These are phyloP conservation scores for Prunella strophiata DNA, from an alignment of 2,797 vertebrate genomes.

Conservation along the genomic window DNA sequence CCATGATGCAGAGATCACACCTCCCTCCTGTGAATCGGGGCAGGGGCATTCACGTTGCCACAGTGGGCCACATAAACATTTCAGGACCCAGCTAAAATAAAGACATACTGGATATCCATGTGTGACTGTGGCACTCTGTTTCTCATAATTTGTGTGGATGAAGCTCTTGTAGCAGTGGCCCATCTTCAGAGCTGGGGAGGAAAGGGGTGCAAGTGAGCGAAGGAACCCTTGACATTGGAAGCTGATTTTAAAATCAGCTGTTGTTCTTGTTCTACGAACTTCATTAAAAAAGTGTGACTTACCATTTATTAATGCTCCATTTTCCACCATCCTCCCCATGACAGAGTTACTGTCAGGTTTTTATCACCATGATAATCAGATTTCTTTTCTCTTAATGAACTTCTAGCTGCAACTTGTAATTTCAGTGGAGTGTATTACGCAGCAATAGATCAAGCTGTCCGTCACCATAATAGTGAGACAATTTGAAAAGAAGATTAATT, in stretches of 20 bases:
- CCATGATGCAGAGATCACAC: neutral
- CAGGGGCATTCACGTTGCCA: accelerated
- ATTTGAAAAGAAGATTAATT: neutral
- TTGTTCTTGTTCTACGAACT: neutral
- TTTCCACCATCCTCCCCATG: neutral
- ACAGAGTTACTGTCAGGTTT: neutral
- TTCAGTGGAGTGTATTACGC: neutral
- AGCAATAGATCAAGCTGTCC: neutral
- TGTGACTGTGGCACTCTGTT: neutral
- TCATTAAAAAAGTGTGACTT: neutral
- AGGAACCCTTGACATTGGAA: neutral
- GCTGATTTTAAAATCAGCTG: neutral
- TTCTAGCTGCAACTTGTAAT: neutral
- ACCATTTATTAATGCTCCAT: neutral
- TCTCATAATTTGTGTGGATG: neutral
- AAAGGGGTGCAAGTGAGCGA: neutral
- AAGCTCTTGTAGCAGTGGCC: neutral
- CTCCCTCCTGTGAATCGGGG: accelerated
- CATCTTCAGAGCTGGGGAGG: neutral
- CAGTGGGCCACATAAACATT: neutral
- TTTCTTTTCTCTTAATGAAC: neutral
- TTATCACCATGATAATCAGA: neutral
- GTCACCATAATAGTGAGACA: neutral
- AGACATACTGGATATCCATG: neutral
- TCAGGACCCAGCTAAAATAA: neutral